These are phyloP conservation scores for Pterocles orientalis DNA, from an alignment of 2,113 vertebrate genomes.

Conservation along the genomic window DNA sequence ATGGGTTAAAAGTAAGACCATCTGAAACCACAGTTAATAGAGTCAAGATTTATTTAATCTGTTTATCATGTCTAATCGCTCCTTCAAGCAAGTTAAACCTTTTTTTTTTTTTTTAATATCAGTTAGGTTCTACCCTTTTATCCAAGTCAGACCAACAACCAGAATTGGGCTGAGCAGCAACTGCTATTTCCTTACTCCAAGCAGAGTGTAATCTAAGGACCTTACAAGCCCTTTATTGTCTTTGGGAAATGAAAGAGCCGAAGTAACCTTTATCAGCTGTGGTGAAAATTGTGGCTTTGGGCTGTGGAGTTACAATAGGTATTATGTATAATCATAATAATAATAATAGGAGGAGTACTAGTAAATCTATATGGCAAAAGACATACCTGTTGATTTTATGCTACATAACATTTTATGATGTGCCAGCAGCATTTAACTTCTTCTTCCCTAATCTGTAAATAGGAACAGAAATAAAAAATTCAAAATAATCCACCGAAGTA, in stretches of 20 bases:
- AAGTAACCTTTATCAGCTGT: not conserved
- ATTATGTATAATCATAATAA: not conserved
- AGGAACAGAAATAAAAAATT: not conserved
- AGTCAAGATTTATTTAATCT: not conserved
- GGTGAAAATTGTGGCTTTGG: not conserved
- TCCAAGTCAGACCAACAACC: not conserved
- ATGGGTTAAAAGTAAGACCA: not conserved
- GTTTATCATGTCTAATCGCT: not conserved
- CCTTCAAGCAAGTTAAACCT: not conserved
- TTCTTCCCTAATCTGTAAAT: not conserved
- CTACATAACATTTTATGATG: not conserved
- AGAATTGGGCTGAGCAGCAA: not conserved
- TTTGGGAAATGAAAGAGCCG: not conserved
- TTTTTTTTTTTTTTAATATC: not conserved
- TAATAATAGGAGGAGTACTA: not conserved
- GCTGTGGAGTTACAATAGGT: not conserved
- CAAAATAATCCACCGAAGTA: not conserved
- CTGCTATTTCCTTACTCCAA: accelerated
- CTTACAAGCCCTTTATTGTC: not conserved
- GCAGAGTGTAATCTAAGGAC: not conserved
- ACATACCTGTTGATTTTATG: not conserved
- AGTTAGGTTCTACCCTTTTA: not conserved
- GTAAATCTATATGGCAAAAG: not conserved
- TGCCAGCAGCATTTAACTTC: not conserved
- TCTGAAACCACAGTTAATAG: not conserved